phyloP scores from a whole-genome alignment of 2,113 vertebrate genomes.

The Physeter macrocephalus region DNA sequence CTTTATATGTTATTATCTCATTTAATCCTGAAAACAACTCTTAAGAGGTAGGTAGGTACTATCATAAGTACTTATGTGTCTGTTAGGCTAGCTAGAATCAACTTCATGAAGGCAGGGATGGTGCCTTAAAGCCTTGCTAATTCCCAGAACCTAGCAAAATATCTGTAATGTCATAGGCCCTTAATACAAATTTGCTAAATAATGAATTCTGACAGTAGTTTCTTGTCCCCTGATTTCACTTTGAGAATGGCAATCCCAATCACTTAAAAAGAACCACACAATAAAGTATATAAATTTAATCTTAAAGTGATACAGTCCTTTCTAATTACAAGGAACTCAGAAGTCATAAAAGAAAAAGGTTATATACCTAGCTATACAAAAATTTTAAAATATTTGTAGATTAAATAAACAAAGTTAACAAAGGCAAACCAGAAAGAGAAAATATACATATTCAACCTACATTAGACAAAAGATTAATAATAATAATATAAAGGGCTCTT shows the following conservation, averaged over 20 bases:
- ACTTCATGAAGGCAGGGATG: not conserved
- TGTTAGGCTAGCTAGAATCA: not conserved
- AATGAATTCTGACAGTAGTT: slow-evolving; percentile 19
- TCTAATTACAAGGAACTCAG: slow-evolving; percentile 5
- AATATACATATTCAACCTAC: not conserved
- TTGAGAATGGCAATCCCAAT: slow-evolving; percentile 14
- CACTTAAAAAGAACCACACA: not conserved
- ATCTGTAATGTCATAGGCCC: not conserved
- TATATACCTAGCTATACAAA: not conserved
- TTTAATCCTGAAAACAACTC: slow-evolving; percentile 4
- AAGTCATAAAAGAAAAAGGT: slow-evolving; percentile 9
- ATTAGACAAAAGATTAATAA: slow-evolving; percentile 14
- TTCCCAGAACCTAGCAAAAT: not conserved
- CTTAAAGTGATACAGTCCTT: not conserved
- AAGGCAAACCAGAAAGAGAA: not conserved
- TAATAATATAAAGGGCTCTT: not conserved
- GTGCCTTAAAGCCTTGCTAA: not conserved
- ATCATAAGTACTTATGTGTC: not conserved
- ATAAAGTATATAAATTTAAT: not conserved
- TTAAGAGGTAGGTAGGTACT: not conserved
- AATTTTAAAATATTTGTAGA: not conserved
- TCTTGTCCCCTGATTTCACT: not conserved
- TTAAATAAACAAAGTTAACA: not conserved
- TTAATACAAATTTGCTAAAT: not conserved
- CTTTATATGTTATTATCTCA: slow-evolving; percentile 6